Conservation (phyloP, 2,113 vertebrate species). For the Chrysemys picta region DNA sequence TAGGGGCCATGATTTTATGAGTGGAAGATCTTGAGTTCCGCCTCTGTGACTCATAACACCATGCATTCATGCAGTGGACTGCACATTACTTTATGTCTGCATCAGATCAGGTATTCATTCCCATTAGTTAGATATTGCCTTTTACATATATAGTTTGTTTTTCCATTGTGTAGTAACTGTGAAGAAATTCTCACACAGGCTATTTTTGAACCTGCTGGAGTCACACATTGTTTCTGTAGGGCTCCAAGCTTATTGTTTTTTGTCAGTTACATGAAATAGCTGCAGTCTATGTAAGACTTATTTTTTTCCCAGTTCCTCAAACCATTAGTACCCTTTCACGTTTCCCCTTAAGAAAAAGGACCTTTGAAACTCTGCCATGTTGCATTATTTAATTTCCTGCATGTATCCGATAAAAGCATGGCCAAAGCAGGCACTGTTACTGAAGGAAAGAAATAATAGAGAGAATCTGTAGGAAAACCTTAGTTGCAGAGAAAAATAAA, state of each 20-base stretch:
- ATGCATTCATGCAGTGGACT: neutral
- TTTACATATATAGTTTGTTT: neutral
- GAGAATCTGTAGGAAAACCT: constrained; percentile 44
- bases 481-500: constrained; percentile 41
- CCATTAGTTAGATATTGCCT: neutral
- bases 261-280: constrained; percentile 38
- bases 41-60: neutral
- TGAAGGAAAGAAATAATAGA: neutral
- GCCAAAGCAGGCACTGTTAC: constrained; percentile 21
- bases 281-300: constrained; percentile 26
- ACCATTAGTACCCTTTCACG: constrained; percentile 70
- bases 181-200: constrained; percentile 6
- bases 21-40: neutral
- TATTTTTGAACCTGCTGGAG: constrained; percentile 54
- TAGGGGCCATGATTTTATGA: neutral
- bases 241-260: constrained; percentile 58
- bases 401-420: neutral
- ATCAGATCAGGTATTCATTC: rapidly evolving
- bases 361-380: constrained; percentile 57
- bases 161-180: neutral
- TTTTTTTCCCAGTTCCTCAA: constrained; percentile 55
- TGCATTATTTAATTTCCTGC: constrained; percentile 24
- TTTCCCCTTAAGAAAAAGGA: constrained; percentile 63
- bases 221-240: constrained; percentile 59
- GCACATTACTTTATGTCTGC: neutral